These are phyloP conservation scores for Cataglyphis altisquamis DNA, from an alignment of 2,888 invertebrate genomes.

Conservation along the genomic window DNA sequence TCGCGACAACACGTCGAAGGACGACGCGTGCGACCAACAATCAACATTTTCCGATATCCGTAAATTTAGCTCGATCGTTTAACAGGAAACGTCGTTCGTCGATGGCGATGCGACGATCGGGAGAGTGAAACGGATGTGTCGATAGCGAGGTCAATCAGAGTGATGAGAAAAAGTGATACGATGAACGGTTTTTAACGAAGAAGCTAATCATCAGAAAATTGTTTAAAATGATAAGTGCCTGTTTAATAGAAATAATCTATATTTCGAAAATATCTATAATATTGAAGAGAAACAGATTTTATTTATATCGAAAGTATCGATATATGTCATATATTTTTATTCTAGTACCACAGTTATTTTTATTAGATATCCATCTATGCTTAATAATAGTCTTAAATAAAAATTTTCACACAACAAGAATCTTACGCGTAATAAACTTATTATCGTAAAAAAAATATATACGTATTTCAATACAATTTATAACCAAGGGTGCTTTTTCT, in stretches of 20 bases:
- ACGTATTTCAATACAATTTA: background rate
- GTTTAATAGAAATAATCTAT: background rate
- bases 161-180: background rate
- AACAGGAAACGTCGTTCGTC: constrained; percentile 20
- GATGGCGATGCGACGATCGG: constrained; percentile 32
- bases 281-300: background rate
- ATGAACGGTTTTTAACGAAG: background rate
- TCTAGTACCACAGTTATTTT: background rate
- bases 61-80: constrained; percentile 46
- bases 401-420: constrained; percentile 8
- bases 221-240: background rate
- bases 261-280: background rate
- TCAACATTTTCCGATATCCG: constrained; percentile 38
- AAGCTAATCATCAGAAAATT: background rate
- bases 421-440: background rate
- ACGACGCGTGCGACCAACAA: constrained; percentile 33
- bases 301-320: background rate
- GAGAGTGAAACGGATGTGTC: constrained; percentile 33
- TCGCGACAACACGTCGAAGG: constrained; percentile 61
- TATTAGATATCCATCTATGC: constrained; percentile 2
- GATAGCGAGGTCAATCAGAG: constrained; percentile 26
- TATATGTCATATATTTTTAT: constrained; percentile 1
- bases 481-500: background rate
- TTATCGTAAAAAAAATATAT: constrained; percentile 3
- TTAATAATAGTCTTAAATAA: constrained; percentile 9